phyloP scores from a whole-genome alignment of 2,888 invertebrate genomes.

The Siphlonurus alternatus region DNA sequence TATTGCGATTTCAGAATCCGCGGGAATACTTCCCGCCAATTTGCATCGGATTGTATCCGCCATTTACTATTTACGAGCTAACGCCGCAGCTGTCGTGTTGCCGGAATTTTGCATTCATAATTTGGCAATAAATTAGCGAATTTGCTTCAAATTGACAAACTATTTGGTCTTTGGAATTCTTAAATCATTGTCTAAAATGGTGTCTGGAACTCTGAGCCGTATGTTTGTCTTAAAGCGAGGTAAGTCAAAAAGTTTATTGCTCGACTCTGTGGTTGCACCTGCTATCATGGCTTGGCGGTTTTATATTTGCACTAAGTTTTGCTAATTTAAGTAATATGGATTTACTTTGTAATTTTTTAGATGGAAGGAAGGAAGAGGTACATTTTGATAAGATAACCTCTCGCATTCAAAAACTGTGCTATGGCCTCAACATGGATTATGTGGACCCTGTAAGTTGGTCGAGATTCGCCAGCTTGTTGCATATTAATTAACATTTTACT shows the following conservation, averaged over 20 bases:
- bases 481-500: not conserved
- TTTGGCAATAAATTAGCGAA: too few species aligned
- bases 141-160: too few species aligned
- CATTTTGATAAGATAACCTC: constrained; percentile 98
- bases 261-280: not conserved
- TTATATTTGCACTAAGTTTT: not conserved
- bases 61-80: too few species aligned
- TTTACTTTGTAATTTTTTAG: constrained; percentile 28
- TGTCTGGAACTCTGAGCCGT: constrained; percentile 19
- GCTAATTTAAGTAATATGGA: too few species aligned
- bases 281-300: too few species aligned
- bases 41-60: not conserved
- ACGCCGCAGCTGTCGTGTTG: not conserved
- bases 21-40: not conserved
- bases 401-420: constrained; percentile 85
- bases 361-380: constrained; percentile 78
- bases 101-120: not conserved
- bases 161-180: too few species aligned
- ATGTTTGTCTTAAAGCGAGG: constrained; percentile 33
- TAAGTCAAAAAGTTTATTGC: constrained; percentile 19
- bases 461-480: not conserved
- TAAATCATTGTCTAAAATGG: too few species aligned
- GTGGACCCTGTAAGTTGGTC: constrained; percentile 75
- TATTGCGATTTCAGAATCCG: not conserved
- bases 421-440: constrained; percentile 89